Base-by-base conservation (phyloP, 1,140 invertebrate species). In the Drosophila pallidifrons region DNA sequence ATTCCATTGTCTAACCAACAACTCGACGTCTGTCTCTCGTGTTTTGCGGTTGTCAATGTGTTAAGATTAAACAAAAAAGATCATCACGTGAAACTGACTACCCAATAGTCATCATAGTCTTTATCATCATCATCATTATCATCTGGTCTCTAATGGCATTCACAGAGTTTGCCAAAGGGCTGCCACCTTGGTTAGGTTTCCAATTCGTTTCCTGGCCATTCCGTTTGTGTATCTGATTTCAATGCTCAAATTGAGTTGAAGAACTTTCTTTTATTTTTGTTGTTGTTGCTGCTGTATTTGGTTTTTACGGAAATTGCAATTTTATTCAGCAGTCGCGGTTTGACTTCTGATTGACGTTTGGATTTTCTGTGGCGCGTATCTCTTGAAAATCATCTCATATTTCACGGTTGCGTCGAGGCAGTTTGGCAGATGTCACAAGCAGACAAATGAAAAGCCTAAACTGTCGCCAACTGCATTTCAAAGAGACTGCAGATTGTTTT, bases 301-400 rank as follows among this genome's bases (percentile, higher is more conserved):
- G 8, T 8, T 38, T 38, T 10, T 38, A 47, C 61, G 85, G 85
- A 89, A 89, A 89, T 89, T 89, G 79, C 75, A 74, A 76, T 60
- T 76, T 77, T 75, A 66, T 82, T 89, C 72, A 79, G 61, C 58
- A 79, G 66, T 79, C 78, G 81, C 72, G 81, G 78, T 89, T 81
- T 81, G 81, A 89, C 78, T 85, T 79, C 57, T 89, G 85, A 89
- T 89, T 89, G 85, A 89, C 85, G 85, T 89, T 89, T 76, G 70
- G 55, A 47, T 58, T 82, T 55, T 60, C 52, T 57, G 61, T 54
- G 54, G 16, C 60, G 41, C 55, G 41, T 51, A 79, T 80, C 58
- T 83, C 58, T 72, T 72, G 52, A 68, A 68, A 59, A 20, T 82
- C 77, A 46, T 35, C 51, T 89, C 81, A 81, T 88, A 81, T 89